These are phyloP conservation scores for Onchidella celtica DNA, from an alignment of 2,888 invertebrate genomes.

Conservation along the genomic window DNA sequence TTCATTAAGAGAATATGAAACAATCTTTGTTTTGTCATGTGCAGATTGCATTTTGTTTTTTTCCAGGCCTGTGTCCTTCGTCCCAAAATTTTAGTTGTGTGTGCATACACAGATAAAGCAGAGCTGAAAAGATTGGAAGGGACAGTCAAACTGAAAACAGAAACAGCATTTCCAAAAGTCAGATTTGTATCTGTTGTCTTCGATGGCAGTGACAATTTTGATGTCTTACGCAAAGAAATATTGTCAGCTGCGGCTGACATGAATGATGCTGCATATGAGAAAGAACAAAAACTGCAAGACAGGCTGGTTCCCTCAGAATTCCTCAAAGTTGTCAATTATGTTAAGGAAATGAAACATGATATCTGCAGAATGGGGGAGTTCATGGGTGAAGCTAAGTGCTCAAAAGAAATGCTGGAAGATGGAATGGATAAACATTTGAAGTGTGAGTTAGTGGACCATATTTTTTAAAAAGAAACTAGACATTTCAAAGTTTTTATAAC, in stretches of 20 bases:
- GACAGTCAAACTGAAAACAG: slow-evolving; percentile 30
- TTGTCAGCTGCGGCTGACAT: slow-evolving; percentile 4
- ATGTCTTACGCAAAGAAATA: slow-evolving; percentile 19
- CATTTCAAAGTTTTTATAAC: too few relatives aligned
- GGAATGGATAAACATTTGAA: slow-evolving; percentile 23
- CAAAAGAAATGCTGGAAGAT: slow-evolving; percentile 21
- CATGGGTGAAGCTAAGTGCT: background rate
- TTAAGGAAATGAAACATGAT: background rate
- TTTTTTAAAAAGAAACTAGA: too few relatives aligned
- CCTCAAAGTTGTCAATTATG: background rate
- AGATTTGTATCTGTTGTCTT: slow-evolving; percentile 13
- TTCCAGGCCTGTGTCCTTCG: slow-evolving; percentile 43
- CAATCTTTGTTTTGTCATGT: too few relatives aligned
- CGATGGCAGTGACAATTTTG: background rate
- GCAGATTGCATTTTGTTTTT: too few relatives aligned
- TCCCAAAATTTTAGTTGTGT: slow-evolving; percentile 33
- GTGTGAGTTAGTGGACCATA: slow-evolving; percentile 40
- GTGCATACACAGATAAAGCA: background rate
- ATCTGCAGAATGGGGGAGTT: slow-evolving; percentile 38
- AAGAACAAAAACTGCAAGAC: background rate
- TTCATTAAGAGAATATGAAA: too few relatives aligned
- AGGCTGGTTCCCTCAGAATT: slow-evolving; percentile 33
- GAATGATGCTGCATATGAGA: slow-evolving; percentile 40
- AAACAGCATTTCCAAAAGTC: slow-evolving; percentile 32
- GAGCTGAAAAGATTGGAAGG: slow-evolving; percentile 1